phyloP scores from a whole-genome alignment of 2,888 invertebrate genomes.

The Drosophila pseudotakahashii region DNA sequence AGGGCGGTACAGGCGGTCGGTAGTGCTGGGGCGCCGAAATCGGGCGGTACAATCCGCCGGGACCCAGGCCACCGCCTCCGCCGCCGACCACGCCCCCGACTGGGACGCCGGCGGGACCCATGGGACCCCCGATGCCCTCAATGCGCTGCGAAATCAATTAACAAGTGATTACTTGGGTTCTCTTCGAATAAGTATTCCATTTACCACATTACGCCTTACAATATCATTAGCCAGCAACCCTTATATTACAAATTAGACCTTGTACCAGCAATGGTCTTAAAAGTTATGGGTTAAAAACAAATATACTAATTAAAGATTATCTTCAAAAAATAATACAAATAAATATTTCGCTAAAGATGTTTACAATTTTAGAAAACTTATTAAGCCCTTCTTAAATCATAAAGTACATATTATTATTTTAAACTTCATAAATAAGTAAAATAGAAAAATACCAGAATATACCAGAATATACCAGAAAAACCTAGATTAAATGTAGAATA shows the following conservation, averaged over 20 bases:
- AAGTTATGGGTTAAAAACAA: background rate
- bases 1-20: constrained; percentile 83
- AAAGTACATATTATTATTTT: too few relatives aligned
- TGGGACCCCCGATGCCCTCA: constrained; percentile 85
- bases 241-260: background rate
- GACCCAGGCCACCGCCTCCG: constrained; percentile 3
- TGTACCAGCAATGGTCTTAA: constrained; percentile 1
- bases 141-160: constrained; percentile 86
- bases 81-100: background rate
- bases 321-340: background rate
- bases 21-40: constrained; percentile 85
- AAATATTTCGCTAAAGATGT: too few relatives aligned
- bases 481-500: background rate
- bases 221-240: too few relatives aligned
- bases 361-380: background rate
- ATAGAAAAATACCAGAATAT: too few relatives aligned
- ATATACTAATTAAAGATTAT: too few relatives aligned
- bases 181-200: background rate
- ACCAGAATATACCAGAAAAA: too few relatives aligned
- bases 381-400: background rate
- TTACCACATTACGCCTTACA: background rate
- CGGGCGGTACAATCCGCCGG: constrained; percentile 86
- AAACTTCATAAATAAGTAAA: too few relatives aligned
- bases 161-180: background rate
- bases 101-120: constrained; percentile 73